Conservation (phyloP, 1,140 invertebrate genomes). For the Euura saliciscinereae region DNA sequence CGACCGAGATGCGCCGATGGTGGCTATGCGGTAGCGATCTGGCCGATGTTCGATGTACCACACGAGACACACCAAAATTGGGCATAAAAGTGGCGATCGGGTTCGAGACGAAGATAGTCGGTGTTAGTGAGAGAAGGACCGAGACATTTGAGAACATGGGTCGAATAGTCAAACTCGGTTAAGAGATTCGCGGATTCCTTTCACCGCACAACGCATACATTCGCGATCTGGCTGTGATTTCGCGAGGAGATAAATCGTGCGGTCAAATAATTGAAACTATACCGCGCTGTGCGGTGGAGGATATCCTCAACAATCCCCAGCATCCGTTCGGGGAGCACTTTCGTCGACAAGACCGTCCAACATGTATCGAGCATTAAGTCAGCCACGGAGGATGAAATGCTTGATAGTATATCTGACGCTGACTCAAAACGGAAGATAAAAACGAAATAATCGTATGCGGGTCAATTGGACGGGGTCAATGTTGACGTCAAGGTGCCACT, state of each 20-base stretch:
- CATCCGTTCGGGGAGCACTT: no score
- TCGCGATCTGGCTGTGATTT: no score
- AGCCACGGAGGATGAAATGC: neutral
- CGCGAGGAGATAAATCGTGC: no score
- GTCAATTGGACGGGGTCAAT: neutral
- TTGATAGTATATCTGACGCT: neutral
- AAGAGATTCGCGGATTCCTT: no score
- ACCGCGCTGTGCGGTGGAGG: no score
- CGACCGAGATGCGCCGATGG: neutral
- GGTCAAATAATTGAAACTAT: no score
- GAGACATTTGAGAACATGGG: neutral
- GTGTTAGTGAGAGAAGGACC: conserved; percentile 16
- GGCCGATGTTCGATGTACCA: neutral
- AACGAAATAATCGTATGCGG: neutral
- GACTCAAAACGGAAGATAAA: neutral
- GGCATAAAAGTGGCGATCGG: conserved; percentile 37
- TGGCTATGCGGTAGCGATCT: no score
- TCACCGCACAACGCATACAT: no score
- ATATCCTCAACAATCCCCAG: no score
- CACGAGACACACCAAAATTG: conserved; percentile 6
- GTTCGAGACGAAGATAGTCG: conserved; percentile 40
- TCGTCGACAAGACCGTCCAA: no score
- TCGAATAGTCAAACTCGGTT: neutral
- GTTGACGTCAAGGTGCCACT: neutral
- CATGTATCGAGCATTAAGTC: no score